These are phyloP conservation scores for Drosophila monieri DNA, from an alignment of 2,888 invertebrate species.

Conservation along the genomic window DNA sequence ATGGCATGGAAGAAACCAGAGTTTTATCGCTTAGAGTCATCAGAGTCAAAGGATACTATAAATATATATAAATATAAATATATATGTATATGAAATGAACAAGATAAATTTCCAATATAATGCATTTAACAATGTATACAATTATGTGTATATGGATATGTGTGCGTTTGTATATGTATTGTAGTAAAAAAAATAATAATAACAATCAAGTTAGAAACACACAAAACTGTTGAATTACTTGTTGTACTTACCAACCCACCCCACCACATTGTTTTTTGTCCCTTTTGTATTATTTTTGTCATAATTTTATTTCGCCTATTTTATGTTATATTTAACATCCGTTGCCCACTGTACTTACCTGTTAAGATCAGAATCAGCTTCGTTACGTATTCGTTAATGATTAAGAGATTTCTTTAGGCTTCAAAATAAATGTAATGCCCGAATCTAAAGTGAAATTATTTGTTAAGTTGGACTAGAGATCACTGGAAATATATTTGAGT, in stretches of 20 bases:
- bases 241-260: slow-evolving; percentile 45
- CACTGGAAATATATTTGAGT: slow-evolving; percentile 46
- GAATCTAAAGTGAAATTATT: slow-evolving; percentile 26
- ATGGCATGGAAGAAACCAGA: slow-evolving; percentile 10
- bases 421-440: slow-evolving; percentile 27
- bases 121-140: slow-evolving; percentile 67
- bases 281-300: slow-evolving; percentile 53
- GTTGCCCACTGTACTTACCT: slow-evolving; percentile 60
- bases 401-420: slow-evolving; percentile 17
- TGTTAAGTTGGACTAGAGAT: slow-evolving; percentile 49
- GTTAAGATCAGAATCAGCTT: slow-evolving; percentile 32
- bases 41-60: slow-evolving; percentile 11
- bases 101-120: slow-evolving; percentile 57
- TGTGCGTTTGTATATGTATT: slow-evolving; percentile 50
- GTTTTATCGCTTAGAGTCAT: slow-evolving; percentile 38
- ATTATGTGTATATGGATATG: slow-evolving; percentile 42
- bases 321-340: slow-evolving; percentile 29
- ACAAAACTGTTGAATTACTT: slow-evolving; percentile 45
- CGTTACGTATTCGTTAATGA: slow-evolving; percentile 32
- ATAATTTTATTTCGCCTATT: slow-evolving; percentile 25
- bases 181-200: slow-evolving; percentile 18
- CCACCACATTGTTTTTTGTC: slow-evolving; percentile 16
- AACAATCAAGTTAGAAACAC: slow-evolving; percentile 30
- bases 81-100: slow-evolving; percentile 42
- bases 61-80: slow-evolving; percentile 35